Percentiles rank a stretch among this genome's conserved stretches.
Conservation (phyloP, 1,140 invertebrate species). For the Frieseomelitta varia region DNA sequence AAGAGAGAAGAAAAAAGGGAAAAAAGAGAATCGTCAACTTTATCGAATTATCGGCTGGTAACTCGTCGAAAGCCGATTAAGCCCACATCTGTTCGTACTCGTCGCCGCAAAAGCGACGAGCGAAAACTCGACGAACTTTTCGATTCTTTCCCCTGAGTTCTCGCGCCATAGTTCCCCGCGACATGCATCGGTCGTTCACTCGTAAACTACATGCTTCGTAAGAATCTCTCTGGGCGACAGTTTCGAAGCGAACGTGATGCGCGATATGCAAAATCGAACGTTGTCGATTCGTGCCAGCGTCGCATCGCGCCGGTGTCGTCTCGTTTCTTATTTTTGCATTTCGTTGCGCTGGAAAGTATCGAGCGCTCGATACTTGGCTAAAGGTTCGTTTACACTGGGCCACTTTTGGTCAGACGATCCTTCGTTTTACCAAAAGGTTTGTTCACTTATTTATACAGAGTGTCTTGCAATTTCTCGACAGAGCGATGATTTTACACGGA, state of each 20-base stretch:
- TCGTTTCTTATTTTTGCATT: no score
- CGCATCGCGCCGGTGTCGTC: no score
- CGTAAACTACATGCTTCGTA: neutral
- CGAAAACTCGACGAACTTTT: neutral
- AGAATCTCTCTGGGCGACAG: neutral
- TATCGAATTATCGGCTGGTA: constrained; percentile 4
- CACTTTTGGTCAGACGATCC: no score
- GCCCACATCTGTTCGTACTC: neutral
- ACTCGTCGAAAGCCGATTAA: constrained; percentile 9
- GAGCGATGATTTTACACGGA: no score
- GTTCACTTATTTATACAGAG: no score
- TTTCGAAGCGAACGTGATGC: neutral
- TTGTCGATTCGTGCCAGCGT: neutral
- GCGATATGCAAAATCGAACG: constrained; percentile 9
- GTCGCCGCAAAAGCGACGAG: neutral
- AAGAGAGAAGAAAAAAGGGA: no score
- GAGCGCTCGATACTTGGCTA: neutral
- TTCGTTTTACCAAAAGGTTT: no score
- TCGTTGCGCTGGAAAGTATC: neutral
- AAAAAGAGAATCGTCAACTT: neutral
- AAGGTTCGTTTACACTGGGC: no score
- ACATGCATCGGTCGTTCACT: neutral
- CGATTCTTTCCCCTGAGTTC: neutral
- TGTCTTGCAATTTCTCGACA: no score
- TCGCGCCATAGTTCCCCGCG: neutral